Percentiles rank a stretch among this genome's conserved stretches.
Evolutionary conservation across 2,888 invertebrate genomes (phyloP).

Genomic region (Tipula unca): DNA sequence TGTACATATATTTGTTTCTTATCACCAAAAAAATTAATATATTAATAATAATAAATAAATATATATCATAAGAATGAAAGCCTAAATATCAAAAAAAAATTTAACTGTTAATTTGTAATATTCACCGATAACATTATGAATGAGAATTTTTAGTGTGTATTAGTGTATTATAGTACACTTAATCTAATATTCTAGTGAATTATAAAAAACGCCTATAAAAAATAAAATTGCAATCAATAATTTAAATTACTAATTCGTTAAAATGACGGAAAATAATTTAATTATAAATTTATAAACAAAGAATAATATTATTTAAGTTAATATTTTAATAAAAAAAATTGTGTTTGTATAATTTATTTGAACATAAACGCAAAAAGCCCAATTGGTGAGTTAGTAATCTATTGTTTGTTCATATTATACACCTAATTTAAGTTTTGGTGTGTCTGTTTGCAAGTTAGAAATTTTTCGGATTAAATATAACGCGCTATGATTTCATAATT

Average conservation of each 20-base stretch:
- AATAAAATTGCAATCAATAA: neutral
- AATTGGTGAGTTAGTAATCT: neutral
- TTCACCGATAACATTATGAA: neutral
- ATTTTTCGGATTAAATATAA: neutral
- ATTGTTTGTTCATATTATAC: neutral
- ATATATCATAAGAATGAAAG: neutral
- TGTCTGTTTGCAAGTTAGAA: neutral
- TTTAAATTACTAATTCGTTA: neutral
- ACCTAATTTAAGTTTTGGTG: neutral
- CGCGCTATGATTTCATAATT: neutral
- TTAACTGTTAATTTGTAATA: neutral
- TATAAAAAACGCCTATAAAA: neutral
- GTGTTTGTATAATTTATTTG: neutral
- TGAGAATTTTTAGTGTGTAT: neutral
- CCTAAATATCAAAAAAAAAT: neutral
- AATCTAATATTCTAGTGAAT: neutral
- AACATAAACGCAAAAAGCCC: neutral
- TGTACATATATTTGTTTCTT: neutral
- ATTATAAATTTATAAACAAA: neutral
- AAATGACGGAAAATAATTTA: neutral
- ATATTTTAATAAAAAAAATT: neutral
- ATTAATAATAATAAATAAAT: neutral
- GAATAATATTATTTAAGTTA: neutral
- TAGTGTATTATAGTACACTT: neutral
- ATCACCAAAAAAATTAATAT: neutral